A percentile compares a stretch with the other conserved stretches of the same genome.
These are phyloP conservation scores for Archips crataeganus DNA, from an alignment of 2,888 invertebrate genomes.

Conservation along the genomic window DNA sequence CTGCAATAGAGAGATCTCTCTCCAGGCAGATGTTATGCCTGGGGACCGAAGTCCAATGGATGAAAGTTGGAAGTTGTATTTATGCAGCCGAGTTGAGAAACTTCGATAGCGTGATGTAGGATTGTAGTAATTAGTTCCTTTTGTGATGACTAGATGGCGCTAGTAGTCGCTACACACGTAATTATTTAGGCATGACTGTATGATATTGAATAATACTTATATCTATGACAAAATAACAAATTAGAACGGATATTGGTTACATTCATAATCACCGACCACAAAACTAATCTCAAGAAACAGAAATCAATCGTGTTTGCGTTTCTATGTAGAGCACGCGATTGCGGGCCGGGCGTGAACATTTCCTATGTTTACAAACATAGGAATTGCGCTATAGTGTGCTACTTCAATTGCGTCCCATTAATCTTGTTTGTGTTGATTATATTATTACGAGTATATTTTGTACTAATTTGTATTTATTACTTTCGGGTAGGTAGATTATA, in stretches of 20 bases:
- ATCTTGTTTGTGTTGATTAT: background rate
- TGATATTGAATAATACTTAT: constrained; percentile 2
- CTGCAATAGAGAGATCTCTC: too few species aligned
- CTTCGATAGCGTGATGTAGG: too few species aligned
- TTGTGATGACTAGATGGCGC: too few species aligned
- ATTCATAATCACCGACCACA: background rate
- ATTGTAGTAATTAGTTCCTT: too few species aligned
- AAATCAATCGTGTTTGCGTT: constrained; percentile 36
- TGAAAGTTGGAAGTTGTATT: too few species aligned
- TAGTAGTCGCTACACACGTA: too few species aligned
- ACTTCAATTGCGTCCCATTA: background rate
- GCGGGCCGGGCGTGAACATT: constrained; percentile 20
- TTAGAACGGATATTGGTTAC: background rate
- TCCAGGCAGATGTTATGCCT: too few species aligned
- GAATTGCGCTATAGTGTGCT: constrained; percentile 1
- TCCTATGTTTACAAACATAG: constrained; percentile 31
- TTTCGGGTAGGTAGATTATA: too few species aligned
- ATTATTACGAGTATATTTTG: background rate
- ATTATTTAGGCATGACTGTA: background rate
- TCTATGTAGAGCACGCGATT: constrained; percentile 41
- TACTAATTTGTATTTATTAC: too few species aligned
- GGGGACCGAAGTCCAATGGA: too few species aligned
- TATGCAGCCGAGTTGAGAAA: too few species aligned
- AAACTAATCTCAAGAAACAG: constrained; percentile 26
- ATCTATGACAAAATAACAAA: background rate